These are phyloP conservation scores for Eupithecia inturbata DNA, from an alignment of 2,888 invertebrate species.

Conservation along the genomic window DNA sequence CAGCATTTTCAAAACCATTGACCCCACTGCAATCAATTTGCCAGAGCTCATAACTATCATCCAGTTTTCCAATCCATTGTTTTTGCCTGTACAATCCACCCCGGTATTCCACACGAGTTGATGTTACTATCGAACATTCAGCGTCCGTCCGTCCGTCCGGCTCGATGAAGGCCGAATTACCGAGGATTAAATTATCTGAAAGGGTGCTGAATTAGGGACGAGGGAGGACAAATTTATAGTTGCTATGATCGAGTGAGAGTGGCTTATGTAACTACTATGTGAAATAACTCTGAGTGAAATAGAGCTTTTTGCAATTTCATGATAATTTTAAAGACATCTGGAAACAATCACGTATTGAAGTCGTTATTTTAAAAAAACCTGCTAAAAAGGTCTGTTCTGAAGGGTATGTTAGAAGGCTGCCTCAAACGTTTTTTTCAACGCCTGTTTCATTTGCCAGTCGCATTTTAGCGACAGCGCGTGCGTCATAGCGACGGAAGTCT, in stretches of 20 bases:
- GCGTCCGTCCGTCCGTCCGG: background rate
- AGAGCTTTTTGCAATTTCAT: background rate
- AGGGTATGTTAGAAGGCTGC: background rate
- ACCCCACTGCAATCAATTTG: slow-evolving; percentile 5
- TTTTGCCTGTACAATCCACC: slow-evolving; percentile 16
- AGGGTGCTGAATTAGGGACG: slow-evolving; percentile 64
- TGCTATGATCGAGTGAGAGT: slow-evolving; percentile 13
- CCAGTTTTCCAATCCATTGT: slow-evolving; percentile 27
- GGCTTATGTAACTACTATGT: background rate
- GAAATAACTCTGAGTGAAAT: background rate
- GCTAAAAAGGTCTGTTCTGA: background rate
- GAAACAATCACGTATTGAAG: background rate
- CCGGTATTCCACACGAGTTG: slow-evolving; percentile 27
- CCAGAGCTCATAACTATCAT: slow-evolving; percentile 14
- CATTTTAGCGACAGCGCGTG: background rate
- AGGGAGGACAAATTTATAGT: slow-evolving; percentile 42
- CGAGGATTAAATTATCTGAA: slow-evolving; percentile 66
- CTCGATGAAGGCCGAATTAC: slow-evolving; percentile 63
- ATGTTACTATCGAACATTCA: background rate
- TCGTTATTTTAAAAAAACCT: background rate
- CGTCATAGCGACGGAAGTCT: too few species aligned
- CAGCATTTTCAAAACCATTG: background rate
- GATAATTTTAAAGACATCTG: background rate
- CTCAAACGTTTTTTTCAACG: background rate
- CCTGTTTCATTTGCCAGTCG: background rate